Evolutionary conservation across 2,888 invertebrate species (phyloP).

Genomic region (Corythucha ciliata): DNA sequence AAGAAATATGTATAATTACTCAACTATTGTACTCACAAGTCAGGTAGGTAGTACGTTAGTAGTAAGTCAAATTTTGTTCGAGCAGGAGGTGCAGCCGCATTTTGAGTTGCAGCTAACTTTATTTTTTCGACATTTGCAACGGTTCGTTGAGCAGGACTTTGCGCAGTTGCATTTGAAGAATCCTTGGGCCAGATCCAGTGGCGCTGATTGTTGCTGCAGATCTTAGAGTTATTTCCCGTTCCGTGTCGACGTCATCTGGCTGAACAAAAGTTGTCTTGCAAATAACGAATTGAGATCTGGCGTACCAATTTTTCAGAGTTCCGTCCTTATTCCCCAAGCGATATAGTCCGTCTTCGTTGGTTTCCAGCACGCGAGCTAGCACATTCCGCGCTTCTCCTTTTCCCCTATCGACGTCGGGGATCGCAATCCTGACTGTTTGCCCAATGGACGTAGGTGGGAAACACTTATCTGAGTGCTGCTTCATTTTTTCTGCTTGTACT

Average conservation of each 20-base stretch:
- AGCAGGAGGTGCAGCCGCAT: too few relatives aligned
- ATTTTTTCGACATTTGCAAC: too few relatives aligned
- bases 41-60: too few relatives aligned
- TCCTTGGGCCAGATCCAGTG: conserved; percentile 6
- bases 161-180: conserved; percentile 8
- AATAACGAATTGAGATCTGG: conserved; percentile 11
- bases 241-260: conserved; percentile 2
- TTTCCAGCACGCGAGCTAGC: conserved; percentile 15
- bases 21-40: too few relatives aligned
- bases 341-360: conserved; percentile 1
- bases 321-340: conserved; percentile 4
- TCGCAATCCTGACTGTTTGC: conserved; percentile 12
- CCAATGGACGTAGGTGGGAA: conserved; percentile 15
- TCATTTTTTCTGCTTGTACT: conserved; percentile 20
- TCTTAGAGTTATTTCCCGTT: conserved; percentile 5
- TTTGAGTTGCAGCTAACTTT: too few relatives aligned
- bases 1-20: too few relatives aligned
- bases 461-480: conserved; percentile 14
- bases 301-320: conserved; percentile 1
- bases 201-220: conserved; percentile 6
- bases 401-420: conserved; percentile 23
- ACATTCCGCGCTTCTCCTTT: conserved; percentile 14
- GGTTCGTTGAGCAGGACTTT: neutral
- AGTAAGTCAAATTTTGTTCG: too few relatives aligned
- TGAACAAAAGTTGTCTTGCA: conserved; percentile 7